These are phyloP conservation scores for Tragelaphus oryx DNA, from an alignment of 2,797 vertebrate genomes.

Conservation along the genomic window DNA sequence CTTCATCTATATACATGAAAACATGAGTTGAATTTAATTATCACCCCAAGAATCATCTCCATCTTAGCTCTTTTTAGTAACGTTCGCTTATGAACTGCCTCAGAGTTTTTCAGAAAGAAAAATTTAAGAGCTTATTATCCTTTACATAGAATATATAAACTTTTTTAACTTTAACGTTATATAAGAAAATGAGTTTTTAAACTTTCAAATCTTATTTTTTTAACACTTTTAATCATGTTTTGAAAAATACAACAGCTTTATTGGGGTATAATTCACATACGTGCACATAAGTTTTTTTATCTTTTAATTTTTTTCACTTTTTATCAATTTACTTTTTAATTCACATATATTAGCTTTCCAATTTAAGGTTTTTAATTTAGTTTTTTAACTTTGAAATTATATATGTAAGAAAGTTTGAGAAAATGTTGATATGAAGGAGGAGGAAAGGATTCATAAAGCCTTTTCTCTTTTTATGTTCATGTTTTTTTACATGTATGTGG, in stretches of 20 bases:
- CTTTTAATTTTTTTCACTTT: not conserved
- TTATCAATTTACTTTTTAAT: not conserved
- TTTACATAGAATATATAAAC: conserved; percentile 32
- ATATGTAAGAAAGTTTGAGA: not conserved
- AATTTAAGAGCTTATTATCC: conserved; percentile 19
- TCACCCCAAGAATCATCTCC: conserved; percentile 45
- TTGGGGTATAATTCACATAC: conserved; percentile 19
- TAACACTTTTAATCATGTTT: not conserved
- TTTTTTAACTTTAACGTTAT: conserved; percentile 15
- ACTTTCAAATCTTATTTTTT: not conserved
- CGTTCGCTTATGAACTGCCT: conserved; percentile 53
- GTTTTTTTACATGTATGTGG: not conserved
- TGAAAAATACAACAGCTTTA: not conserved
- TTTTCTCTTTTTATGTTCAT: not conserved
- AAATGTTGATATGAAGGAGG: not conserved
- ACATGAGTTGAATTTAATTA: conserved; percentile 68
- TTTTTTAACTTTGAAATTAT: conserved; percentile 33
- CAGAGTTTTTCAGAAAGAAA: conserved; percentile 34
- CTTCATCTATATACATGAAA: conserved; percentile 52
- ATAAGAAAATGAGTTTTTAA: conserved; percentile 38
- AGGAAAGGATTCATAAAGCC: not conserved
- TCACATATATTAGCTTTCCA: not conserved
- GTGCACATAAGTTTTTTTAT: not conserved
- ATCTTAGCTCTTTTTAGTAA: conserved; percentile 60
- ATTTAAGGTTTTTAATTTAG: not conserved